A percentile compares a stretch with the other conserved stretches of the same genome.
These are phyloP conservation scores for Eupristina koningsbergeri DNA, from an alignment of 1,140 invertebrate genomes.

Conservation along the genomic window DNA sequence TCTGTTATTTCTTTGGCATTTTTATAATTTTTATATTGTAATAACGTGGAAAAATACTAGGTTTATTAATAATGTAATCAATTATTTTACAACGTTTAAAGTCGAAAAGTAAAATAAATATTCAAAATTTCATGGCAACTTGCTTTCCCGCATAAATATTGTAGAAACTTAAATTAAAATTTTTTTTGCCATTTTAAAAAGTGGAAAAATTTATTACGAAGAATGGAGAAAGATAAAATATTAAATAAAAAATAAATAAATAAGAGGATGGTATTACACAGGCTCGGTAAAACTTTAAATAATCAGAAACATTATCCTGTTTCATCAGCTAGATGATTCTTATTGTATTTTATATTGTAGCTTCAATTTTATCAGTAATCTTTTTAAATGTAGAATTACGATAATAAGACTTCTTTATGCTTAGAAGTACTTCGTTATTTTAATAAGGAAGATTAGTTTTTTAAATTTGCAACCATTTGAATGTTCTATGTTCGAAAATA, in stretches of 20 bases:
- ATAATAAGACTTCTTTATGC: background rate
- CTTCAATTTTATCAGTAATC: background rate
- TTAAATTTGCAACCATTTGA: too few species aligned
- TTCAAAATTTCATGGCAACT: background rate
- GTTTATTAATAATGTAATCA: too few species aligned
- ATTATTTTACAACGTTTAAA: too few species aligned
- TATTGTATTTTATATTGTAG: background rate
- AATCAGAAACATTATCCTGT: background rate
- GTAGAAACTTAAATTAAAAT: too few species aligned
- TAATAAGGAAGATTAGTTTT: background rate
- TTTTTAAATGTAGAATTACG: constrained; percentile 18
- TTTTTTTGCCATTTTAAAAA: background rate
- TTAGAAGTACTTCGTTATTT: background rate
- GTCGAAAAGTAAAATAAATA: background rate
- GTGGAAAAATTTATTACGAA: background rate
- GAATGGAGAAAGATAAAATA: background rate
- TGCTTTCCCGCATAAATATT: too few species aligned
- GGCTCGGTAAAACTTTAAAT: background rate
- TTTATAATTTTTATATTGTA: background rate
- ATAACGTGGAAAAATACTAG: background rate
- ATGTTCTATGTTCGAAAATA: background rate
- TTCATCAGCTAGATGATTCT: background rate
- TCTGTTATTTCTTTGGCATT: background rate
- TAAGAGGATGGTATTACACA: background rate
- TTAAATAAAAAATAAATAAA: background rate